Conservation (phyloP, 2,797 vertebrate species). For the Ceryle rudis region DNA sequence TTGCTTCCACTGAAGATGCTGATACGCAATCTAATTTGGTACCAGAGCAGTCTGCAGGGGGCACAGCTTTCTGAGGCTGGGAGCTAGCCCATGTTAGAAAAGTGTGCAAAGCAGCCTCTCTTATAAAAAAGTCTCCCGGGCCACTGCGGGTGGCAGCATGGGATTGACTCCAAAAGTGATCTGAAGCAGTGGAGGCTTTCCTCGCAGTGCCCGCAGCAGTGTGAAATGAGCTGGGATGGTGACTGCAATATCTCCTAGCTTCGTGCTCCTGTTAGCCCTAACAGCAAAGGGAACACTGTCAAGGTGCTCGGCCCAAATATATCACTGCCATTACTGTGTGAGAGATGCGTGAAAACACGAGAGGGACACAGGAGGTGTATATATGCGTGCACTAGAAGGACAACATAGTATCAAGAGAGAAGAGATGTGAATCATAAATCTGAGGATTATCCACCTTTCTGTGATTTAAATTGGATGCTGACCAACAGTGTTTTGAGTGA, state of each 20-base stretch:
- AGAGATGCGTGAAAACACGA: rapidly evolving
- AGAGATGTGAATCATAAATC: not conserved
- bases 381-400: not conserved
- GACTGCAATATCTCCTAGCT: not conserved
- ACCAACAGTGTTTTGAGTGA: not conserved
- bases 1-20: not conserved
- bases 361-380: not conserved
- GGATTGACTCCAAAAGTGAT: not conserved
- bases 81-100: not conserved
- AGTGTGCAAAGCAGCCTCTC: not conserved
- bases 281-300: not conserved
- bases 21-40: not conserved
- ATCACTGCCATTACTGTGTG: rapidly evolving
- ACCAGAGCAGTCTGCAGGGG: not conserved
- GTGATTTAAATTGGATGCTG: not conserved
- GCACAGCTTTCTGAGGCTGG: rapidly evolving
- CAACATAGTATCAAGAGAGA: rapidly evolving
- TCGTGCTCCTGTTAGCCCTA: not conserved
- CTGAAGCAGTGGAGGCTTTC: rapidly evolving
- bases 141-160: not conserved
- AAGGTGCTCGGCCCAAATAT: not conserved
- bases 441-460: not conserved
- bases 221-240: not conserved
- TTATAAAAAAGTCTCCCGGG: not conserved
- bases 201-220: not conserved